phyloP scores from a whole-genome alignment of 1,140 invertebrate genomes.

The Cotesia chilonis region DNA sequence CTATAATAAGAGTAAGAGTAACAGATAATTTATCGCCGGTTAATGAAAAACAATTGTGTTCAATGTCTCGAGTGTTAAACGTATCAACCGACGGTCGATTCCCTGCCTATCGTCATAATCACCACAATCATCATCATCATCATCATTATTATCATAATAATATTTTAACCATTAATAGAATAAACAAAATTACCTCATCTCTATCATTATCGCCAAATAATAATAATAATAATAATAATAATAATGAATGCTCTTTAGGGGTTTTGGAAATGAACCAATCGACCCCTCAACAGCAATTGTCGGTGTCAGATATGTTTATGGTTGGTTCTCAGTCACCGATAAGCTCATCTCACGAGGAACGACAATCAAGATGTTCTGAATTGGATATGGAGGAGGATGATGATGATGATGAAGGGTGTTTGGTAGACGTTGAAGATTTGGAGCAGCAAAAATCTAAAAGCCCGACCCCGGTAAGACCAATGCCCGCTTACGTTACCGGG shows the following conservation, averaged over 20 bases:
- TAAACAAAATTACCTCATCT: conserved; percentile 15
- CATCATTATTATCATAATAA: too few relatives aligned
- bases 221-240: neutral
- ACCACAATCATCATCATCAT: too few relatives aligned
- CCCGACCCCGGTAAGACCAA: conserved; percentile 56
- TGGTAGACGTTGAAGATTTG: conserved; percentile 61
- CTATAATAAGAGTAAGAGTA: conserved; percentile 7
- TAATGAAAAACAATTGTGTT: too few relatives aligned
- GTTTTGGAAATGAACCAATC: neutral
- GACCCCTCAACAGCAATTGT: conserved; percentile 5
- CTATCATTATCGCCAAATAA: conserved; percentile 1
- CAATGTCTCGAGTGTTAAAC: conserved; percentile 25
- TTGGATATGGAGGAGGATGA: conserved; percentile 57
- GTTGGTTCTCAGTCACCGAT: conserved; percentile 48
- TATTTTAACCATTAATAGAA: too few relatives aligned
- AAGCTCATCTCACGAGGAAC: conserved; percentile 49
- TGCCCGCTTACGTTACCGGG: conserved; percentile 56
- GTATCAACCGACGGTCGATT: conserved; percentile 27
- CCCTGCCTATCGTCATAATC: neutral
- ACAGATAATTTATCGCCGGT: too few relatives aligned
- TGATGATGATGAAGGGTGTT: conserved; percentile 52
- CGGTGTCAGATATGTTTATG: conserved; percentile 7
- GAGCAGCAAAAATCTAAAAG: conserved; percentile 42
- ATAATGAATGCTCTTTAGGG: too few relatives aligned
- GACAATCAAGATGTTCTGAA: conserved; percentile 53